Percentiles rank a stretch among this genome's conserved stretches.
Evolutionary conservation across 2,797 vertebrate species (phyloP).

Genomic region (Valencia hispanica): DNA sequence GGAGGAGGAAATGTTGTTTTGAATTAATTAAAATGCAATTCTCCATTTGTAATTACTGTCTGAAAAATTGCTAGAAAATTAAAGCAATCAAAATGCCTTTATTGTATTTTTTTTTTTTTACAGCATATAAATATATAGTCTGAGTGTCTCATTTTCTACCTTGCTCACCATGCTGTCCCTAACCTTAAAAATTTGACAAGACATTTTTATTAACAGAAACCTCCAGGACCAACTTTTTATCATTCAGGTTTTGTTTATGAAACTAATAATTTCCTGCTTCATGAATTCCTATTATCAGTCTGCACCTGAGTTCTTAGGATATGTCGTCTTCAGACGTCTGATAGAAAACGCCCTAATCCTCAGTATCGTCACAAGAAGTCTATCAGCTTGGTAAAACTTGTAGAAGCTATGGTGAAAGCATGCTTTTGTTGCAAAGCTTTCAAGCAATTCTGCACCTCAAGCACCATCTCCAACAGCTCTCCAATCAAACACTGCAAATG

Average conservation of each 20-base stretch:
- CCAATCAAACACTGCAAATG: slow-evolving; percentile 40
- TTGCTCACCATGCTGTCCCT: no score
- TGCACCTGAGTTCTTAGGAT: background rate
- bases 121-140: no score
- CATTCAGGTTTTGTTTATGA: background rate
- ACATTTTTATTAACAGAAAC: background rate
- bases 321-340: background rate
- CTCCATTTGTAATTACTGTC: no score
- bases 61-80: no score
- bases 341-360: background rate
- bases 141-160: no score
- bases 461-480: slow-evolving; percentile 30
- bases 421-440: slow-evolving; percentile 1
- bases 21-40: no score
- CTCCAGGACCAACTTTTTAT: background rate
- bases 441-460: slow-evolving; percentile 26
- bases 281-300: background rate
- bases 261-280: background rate
- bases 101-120: no score
- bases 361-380: slow-evolving; percentile 19
- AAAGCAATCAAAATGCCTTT: no score
- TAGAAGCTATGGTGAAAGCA: background rate
- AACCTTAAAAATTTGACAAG: background rate
- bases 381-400: slow-evolving; percentile 15
- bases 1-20: no score